Conservation (phyloP, 2,888 invertebrate species). For the Tridacna crocea region DNA sequence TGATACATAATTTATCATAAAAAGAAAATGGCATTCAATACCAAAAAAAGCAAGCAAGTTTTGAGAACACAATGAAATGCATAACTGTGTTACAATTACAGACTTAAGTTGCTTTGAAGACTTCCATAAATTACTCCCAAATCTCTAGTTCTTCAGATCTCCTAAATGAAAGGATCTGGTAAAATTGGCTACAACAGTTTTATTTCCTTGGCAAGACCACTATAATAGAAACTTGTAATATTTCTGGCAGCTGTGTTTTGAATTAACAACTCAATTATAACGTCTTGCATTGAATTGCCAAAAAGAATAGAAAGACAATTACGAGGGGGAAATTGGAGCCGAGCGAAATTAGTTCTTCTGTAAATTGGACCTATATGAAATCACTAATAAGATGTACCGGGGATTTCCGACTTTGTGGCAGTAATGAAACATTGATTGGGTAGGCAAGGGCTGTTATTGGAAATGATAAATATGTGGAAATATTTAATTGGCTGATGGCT, state of each 20-base stretch:
- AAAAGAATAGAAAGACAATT: slow-evolving; percentile 65
- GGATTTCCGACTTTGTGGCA: slow-evolving; percentile 15
- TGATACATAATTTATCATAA: no score
- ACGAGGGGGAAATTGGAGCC: slow-evolving; percentile 54
- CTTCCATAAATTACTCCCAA: no score
- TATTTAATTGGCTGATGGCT: slow-evolving; percentile 39
- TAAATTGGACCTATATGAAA: slow-evolving; percentile 54
- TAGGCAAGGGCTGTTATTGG: slow-evolving; percentile 15
- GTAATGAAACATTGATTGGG: slow-evolving; percentile 27
- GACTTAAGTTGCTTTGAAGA: no score
- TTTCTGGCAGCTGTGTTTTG: slow-evolving; percentile 58
- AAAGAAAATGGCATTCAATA: no score
- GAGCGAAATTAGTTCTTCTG: slow-evolving; percentile 52
- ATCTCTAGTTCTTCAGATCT: no score
- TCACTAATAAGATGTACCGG: slow-evolving; percentile 44
- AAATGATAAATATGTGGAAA: slow-evolving; percentile 39
- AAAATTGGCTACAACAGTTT: no score
- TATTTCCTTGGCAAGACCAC: no score
- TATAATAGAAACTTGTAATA: slow-evolving; percentile 30
- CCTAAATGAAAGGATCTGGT: no score
- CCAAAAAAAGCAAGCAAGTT: no score
- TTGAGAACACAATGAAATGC: no score
- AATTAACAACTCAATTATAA: slow-evolving; percentile 67
- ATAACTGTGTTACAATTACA: no score
- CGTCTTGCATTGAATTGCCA: slow-evolving; percentile 66